A percentile compares a stretch with the other conserved stretches of the same genome.
Conservation (phyloP, 2,113 vertebrate species). For the Corythornis vintsioides region DNA sequence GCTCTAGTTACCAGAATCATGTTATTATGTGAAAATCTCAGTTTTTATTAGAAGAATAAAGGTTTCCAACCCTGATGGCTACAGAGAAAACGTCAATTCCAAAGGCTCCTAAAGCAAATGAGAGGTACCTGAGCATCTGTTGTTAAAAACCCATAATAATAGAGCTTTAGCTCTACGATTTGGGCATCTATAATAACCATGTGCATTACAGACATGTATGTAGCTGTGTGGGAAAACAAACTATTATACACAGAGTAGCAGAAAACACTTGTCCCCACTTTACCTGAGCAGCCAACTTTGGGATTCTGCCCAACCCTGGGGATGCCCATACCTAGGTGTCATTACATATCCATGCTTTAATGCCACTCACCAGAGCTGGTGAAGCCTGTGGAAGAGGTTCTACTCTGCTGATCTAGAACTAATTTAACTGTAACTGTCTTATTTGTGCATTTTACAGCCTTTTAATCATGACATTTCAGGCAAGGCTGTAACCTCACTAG, state of each 20-base stretch:
- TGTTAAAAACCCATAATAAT: not conserved
- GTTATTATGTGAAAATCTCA: not conserved
- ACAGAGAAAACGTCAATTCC: not conserved
- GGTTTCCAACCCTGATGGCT: not conserved
- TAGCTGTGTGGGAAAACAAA: not conserved
- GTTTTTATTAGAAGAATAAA: conserved; percentile 3
- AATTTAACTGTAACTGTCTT: not conserved
- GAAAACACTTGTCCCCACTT: not conserved
- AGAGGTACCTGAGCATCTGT: not conserved
- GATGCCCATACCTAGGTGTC: not conserved
- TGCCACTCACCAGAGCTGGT: not conserved
- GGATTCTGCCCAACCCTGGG: not conserved
- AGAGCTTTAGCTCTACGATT: not conserved
- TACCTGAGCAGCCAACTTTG: not conserved
- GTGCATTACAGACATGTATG: fast-evolving
- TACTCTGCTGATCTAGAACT: not conserved
- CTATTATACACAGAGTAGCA: no score
- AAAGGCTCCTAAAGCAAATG: not conserved
- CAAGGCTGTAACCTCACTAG: not conserved
- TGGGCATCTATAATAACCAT: fast-evolving
- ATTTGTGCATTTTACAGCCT: not conserved
- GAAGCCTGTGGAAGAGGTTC: not conserved
- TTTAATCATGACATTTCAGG: not conserved
- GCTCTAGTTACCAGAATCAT: not conserved
- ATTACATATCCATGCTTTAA: not conserved